Conservation (phyloP, 92 coral and sea anemone species). For the Diadumene lineata region DNA sequence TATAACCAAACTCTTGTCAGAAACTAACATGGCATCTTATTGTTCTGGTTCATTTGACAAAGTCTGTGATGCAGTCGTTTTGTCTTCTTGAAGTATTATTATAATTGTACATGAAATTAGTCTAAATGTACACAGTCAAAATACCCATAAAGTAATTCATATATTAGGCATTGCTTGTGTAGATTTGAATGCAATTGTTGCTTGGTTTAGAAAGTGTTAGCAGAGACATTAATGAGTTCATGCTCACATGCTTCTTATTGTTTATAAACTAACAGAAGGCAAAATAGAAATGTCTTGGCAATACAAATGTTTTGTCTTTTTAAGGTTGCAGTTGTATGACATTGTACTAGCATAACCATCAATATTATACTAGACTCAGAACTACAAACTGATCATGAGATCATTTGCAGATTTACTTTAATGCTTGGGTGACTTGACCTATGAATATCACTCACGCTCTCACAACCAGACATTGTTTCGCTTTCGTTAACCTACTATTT, state of each 20-base stretch:
- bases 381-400: slow-evolving; percentile 1
- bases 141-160: no score
- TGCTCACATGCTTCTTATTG: no score
- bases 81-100: not conserved
- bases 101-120: not conserved
- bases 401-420: not conserved
- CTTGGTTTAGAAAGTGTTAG: not conserved
- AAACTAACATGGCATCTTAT: not conserved
- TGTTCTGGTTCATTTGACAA: slow-evolving; percentile 28
- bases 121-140: not conserved
- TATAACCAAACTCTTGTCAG: not conserved
- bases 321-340: no score
- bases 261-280: no score
- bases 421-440: slow-evolving; percentile 14
- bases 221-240: no score
- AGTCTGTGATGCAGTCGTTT: not conserved
- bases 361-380: not conserved
- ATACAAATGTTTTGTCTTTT: no score
- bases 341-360: no score
- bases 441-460: not conserved
- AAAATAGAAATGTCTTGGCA: no score
- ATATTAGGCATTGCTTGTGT: no score
- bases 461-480: not conserved
- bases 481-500: not conserved
- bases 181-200: not conserved